Base-by-base conservation (phyloP, 2,113 vertebrate species). In the Oostethus manadensis region DNA sequence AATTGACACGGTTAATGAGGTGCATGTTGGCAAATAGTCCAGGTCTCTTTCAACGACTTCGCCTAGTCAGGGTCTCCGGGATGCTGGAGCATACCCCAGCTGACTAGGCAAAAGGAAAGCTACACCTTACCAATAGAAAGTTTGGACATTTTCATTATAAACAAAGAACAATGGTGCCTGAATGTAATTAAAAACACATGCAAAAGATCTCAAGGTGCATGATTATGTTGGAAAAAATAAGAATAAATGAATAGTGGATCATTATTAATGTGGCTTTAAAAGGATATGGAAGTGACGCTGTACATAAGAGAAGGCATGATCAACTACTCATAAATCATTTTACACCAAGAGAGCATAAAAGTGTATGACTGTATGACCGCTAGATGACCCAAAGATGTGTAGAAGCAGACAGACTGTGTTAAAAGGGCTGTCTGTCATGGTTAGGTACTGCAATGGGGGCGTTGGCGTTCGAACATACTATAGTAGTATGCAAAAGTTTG, bases 301-400 rank as follows among this genome's bases (percentile, higher is more conserved):
- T 14, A 42, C 3, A 51, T 54, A n/a, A 54, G 44, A 33, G 44
- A n/a, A 57, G 44, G n/a, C 60, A 38, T 57, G 51, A 73, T 70
- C 54, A 40, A 45, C 44, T 44, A 23, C 57, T 62, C 46, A 54
- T 70, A 60, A 59, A 70, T 64, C 54, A 55, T 50, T 58, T 33
- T 48, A 54, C 58, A 53, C 16, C 48, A n/a, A 45, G 54, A 49
- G 26, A 10, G 15, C 23, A 20, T 21, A 21, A 20, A 18, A 20
- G 51, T 55, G 18, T 47, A 62, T 40, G n/a, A 38, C 15, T 35
- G 35, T 18, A 43, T 53, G 51, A 9, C 50, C 4, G 18, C 3
- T 15, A 4, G 4, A 55, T 14, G 11, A 42, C 38, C 11, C 38
- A 42, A 42, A 40, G 38, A 42, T 60, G 23, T 47, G 40, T 54